Base-by-base conservation (phyloP, 2,888 invertebrate species). In the Merodon equestris region DNA sequence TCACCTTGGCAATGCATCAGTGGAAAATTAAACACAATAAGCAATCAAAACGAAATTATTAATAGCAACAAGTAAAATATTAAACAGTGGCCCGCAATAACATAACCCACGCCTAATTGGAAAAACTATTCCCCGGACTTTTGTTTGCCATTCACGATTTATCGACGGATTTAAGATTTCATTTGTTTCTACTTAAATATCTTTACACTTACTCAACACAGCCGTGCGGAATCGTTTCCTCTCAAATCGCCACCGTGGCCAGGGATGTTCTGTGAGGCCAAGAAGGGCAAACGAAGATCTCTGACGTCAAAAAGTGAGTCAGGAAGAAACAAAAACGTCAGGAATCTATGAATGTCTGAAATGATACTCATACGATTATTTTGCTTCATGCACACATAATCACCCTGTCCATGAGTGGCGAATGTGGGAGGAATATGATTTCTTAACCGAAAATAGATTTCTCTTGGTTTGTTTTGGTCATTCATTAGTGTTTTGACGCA, bases 1-100 rank as follows among this genome's bases (percentile, higher is more conserved):
- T 71, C 76, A 76, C 76, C 76, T 76, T 76, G 76, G 71, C 76
- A 76, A 71, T 76, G 76, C 66, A 64, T 76, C 76, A 71, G 58
- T 76, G 54, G 58, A 70, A 63, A 64, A 44, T 12, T 45, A 13
- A 66, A 54, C 54, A 38, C 34, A 40, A 73, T 60, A 73, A 15
- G 48, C 40, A 64, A 42, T 7, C 36, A 51, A 57, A 45, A 51
- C 17, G 15, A 56, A 57, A 50, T 56, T 71, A 72, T 51, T 57
- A 64, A 61, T 71, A 71, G 70, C 61, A 60, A 54, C 27, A 12
- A 38, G 7, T 2, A 36, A 3, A 36, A 18, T 14, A 42, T 36
- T 17, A 36, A 38, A 47, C 38, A 18, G 17, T 64, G 18, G 53
- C 27, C 27, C 51, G 38, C 54, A 56, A 18, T 38, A 38, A 40